Percentiles rank a stretch among this genome's conserved stretches.
phyloP scores from a whole-genome alignment of 2,888 invertebrate genomes.

The Zaprionus obscuricornis region DNA sequence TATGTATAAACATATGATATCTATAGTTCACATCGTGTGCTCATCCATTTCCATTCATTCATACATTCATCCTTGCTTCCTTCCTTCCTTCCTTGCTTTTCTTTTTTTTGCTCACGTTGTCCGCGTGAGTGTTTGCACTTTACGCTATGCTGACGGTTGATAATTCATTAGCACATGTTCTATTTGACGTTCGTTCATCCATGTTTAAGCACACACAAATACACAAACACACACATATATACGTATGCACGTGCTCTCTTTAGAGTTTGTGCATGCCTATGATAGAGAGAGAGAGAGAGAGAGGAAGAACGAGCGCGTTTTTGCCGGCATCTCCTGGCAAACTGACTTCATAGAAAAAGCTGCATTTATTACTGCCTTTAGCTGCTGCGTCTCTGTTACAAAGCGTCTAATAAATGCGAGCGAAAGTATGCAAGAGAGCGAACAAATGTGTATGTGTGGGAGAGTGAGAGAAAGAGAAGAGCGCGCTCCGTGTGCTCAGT shows the following conservation, averaged over 20 bases:
- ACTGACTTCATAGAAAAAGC: too few species aligned
- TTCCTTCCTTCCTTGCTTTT: background rate
- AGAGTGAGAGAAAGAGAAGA: background rate
- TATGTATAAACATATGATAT: slow-evolving; percentile 1
- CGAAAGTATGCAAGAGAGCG: slow-evolving; percentile 9
- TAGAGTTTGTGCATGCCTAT: too few species aligned
- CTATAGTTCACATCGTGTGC: slow-evolving; percentile 7
- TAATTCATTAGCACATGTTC: slow-evolving; percentile 75
- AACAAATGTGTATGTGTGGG: too few species aligned
- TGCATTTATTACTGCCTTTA: slow-evolving; percentile 33
- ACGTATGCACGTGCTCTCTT: background rate
- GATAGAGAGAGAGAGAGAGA: slow-evolving; percentile 17
- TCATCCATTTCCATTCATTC: slow-evolving; percentile 22
- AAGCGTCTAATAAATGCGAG: slow-evolving; percentile 32
- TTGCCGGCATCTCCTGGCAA: slow-evolving; percentile 15
- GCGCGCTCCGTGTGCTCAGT: slow-evolving; percentile 22
- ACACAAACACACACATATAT: slow-evolving; percentile 9
- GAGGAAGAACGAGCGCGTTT: slow-evolving; percentile 10
- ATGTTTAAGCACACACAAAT: slow-evolving; percentile 47
- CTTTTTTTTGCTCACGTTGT: slow-evolving; percentile 31
- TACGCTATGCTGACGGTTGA: slow-evolving; percentile 70
- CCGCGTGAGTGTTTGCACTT: slow-evolving; percentile 69
- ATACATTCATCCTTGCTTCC: slow-evolving; percentile 14
- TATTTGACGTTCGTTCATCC: slow-evolving; percentile 75
- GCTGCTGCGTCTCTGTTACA: slow-evolving; percentile 70